Evolutionary conservation across 2,888 invertebrate genomes (phyloP).

Genomic region (Stenolophus ochropezus): DNA sequence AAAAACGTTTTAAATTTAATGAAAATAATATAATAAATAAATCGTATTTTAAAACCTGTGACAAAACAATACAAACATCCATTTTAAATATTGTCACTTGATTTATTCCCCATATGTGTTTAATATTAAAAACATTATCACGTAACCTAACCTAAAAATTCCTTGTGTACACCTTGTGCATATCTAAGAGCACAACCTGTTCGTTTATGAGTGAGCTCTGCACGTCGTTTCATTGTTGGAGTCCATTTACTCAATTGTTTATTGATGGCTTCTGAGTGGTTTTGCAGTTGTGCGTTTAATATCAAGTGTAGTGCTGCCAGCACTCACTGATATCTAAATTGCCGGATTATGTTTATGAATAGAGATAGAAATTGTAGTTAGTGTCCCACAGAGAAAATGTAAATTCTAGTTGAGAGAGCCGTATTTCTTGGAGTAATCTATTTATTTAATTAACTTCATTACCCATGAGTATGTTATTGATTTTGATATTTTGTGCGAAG

Average conservation of each 20-base stretch:
- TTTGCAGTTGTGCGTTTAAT: slow-evolving; percentile 5
- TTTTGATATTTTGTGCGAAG: slow-evolving; percentile 1
- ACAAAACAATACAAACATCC: not conserved
- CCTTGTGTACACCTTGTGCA: not conserved
- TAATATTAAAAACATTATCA: not conserved
- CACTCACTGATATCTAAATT: slow-evolving; percentile 37
- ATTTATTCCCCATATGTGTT: not conserved
- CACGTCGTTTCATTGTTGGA: not conserved
- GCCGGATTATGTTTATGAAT: slow-evolving; percentile 50
- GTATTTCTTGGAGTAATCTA: slow-evolving; percentile 27
- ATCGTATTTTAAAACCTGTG: too few relatives aligned
- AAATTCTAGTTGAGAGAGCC: slow-evolving; percentile 10
- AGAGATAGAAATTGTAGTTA: slow-evolving; percentile 49
- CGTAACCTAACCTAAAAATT: not conserved
- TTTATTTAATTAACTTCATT: slow-evolving; percentile 45
- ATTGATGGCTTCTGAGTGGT: slow-evolving; percentile 25
- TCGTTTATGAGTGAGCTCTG: not conserved
- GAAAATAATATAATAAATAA: too few relatives aligned
- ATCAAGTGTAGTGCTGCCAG: slow-evolving; percentile 15
- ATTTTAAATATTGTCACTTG: slow-evolving; percentile 1
- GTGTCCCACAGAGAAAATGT: slow-evolving; percentile 31
- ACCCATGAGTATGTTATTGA: not conserved
- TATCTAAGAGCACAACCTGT: not conserved
- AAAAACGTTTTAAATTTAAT: too few relatives aligned
- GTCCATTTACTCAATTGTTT: slow-evolving; percentile 23